Evolutionary conservation across 2,888 invertebrate genomes (phyloP).

Genomic region (Creontiades dilutus): DNA sequence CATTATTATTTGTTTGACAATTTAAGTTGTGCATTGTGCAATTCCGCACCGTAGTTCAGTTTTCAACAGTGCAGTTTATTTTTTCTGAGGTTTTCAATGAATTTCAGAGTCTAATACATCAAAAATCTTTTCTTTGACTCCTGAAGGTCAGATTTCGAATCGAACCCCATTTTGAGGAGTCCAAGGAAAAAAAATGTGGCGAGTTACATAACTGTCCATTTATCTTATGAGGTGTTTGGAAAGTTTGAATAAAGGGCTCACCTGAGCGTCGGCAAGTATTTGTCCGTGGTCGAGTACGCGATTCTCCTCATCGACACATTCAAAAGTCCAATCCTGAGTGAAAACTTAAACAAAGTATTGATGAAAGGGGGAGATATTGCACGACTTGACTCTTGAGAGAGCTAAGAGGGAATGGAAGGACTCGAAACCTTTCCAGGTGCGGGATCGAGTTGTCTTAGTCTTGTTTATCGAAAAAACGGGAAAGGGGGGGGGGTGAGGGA

Average conservation of each 20-base stretch:
- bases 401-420: neutral
- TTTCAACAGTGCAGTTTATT: too few species aligned
- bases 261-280: constrained; percentile 69
- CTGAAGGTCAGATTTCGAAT: too few species aligned
- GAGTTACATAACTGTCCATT: too few species aligned
- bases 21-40: too few species aligned
- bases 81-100: too few species aligned
- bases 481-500: neutral
- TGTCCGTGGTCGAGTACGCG: constrained; percentile 57
- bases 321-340: neutral
- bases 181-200: too few species aligned
- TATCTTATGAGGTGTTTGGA: too few species aligned
- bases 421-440: neutral
- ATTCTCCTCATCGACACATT: constrained; percentile 71
- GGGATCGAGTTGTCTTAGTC: neutral
- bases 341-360: neutral
- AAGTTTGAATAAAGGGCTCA: neutral
- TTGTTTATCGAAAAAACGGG: neutral
- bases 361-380: neutral
- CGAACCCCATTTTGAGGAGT: too few species aligned
- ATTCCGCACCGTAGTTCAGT: too few species aligned
- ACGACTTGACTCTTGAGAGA: neutral
- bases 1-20: too few species aligned
- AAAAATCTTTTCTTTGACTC: too few species aligned
- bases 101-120: too few species aligned